Conservation (phyloP, 2,797 vertebrate genomes). For the Knipowitschia caucasica region DNA sequence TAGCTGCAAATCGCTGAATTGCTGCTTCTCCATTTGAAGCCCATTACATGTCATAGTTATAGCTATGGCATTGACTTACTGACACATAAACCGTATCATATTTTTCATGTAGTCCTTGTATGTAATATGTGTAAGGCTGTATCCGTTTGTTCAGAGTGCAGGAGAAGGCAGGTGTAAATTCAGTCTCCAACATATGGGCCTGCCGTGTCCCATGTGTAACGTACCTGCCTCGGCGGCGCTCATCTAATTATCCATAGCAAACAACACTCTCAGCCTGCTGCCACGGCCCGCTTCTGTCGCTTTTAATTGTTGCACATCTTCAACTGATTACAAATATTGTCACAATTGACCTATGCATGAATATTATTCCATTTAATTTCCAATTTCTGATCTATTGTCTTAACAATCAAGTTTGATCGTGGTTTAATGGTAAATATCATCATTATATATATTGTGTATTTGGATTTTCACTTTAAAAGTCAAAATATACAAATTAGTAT, state of each 20-base stretch:
- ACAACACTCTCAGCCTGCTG: constrained; percentile 75
- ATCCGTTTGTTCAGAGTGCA: constrained; percentile 48
- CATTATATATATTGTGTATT: not conserved
- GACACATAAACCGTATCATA: constrained; percentile 43
- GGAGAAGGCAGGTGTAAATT: constrained; percentile 68
- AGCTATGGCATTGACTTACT: constrained; percentile 45
- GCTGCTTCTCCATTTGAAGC: too few species aligned
- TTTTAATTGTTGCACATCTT: constrained; percentile 68
- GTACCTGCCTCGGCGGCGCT: constrained; percentile 74
- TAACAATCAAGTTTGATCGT: not conserved
- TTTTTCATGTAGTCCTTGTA: constrained; percentile 39
- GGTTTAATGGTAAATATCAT: not conserved
- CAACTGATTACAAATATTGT: constrained; percentile 61
- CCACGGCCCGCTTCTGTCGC: constrained; percentile 62
- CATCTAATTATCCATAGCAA: constrained; percentile 78
- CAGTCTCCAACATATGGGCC: constrained; percentile 74
- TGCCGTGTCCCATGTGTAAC: constrained; percentile 74
- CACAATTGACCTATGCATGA: constrained; percentile 51
- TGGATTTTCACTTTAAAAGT: not conserved
- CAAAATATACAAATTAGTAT: not conserved
- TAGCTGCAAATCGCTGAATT: too few species aligned
- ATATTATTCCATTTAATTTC: constrained; percentile 40
- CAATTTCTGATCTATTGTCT: constrained; percentile 45
- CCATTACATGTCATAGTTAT: not conserved
- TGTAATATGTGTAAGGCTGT: constrained; percentile 42